phyloP scores from a whole-genome alignment of 53 echinoderm and acorn worm genomes.

The Henricia sp. region DNA sequence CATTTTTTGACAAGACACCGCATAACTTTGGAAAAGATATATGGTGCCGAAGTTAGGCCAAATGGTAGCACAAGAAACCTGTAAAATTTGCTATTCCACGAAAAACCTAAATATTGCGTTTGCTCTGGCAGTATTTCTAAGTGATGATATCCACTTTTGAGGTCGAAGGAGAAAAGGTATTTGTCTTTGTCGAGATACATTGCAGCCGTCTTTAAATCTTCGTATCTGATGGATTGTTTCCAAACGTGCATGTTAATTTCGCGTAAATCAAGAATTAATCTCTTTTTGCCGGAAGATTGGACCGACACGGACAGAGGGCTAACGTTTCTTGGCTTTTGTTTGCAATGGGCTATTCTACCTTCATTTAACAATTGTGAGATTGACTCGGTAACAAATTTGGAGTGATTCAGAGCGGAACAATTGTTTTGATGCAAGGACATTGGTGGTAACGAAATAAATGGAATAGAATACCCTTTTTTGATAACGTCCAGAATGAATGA shows the following conservation, averaged over 20 bases:
- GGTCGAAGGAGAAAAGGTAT: neutral
- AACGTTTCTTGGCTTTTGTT: conserved; percentile 4
- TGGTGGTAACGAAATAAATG: neutral
- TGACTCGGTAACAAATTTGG: conserved; percentile 37
- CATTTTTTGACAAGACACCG: neutral
- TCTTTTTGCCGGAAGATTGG: neutral
- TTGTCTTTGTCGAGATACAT: neutral
- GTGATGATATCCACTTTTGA: conserved; percentile 19
- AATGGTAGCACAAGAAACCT: conserved; percentile 4
- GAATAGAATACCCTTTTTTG: conserved; percentile 15
- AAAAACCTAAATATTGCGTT: neutral
- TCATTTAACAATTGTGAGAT: conserved; percentile 7
- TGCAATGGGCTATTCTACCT: conserved; percentile 17
- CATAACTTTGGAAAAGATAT: neutral
- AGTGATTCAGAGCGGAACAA: conserved; percentile 1
- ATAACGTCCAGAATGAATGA: conserved; percentile 9
- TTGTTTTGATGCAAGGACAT: neutral
- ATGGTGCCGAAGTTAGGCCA: conserved; percentile 14
- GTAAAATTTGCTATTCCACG: neutral
- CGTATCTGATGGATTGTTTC: conserved; percentile 1
- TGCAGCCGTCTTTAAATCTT: conserved; percentile 14
- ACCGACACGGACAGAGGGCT: conserved; percentile 47
- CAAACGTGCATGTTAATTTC: neutral
- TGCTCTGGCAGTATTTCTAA: neutral
- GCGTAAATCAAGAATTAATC: neutral